These are phyloP conservation scores for Pachycephus smyrnensis DNA, from an alignment of 2,888 invertebrate genomes.

Conservation along the genomic window DNA sequence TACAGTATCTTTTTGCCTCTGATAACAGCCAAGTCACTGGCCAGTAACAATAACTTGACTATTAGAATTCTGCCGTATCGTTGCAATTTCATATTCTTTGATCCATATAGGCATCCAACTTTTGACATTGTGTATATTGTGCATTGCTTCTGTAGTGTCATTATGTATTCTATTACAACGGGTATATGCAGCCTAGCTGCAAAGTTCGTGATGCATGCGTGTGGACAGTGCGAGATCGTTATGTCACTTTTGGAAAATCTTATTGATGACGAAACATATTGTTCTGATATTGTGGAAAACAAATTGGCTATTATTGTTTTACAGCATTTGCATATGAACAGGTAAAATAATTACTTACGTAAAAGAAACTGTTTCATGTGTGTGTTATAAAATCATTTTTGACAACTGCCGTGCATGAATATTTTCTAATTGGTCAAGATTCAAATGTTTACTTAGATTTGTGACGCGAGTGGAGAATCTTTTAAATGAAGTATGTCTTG, in stretches of 20 bases:
- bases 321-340: too few species aligned
- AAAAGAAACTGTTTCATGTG: too few species aligned
- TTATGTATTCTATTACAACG: slow-evolving; percentile 51
- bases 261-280: slow-evolving; percentile 21
- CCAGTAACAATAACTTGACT: slow-evolving; percentile 34
- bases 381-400: too few species aligned
- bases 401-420: too few species aligned
- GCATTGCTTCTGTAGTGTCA: slow-evolving; percentile 50
- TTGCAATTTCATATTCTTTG: slow-evolving; percentile 45
- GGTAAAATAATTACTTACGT: too few species aligned
- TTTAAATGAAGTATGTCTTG: slow-evolving; percentile 51
- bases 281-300: not conserved
- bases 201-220: slow-evolving; percentile 53
- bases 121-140: slow-evolving; percentile 53
- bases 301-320: slow-evolving; percentile 35
- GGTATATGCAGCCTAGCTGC: slow-evolving; percentile 52
- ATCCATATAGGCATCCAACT: slow-evolving; percentile 45
- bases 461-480: slow-evolving; percentile 46
- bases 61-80: slow-evolving; percentile 49
- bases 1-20: slow-evolving; percentile 32
- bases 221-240: slow-evolving; percentile 55
- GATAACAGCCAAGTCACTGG: slow-evolving; percentile 22
- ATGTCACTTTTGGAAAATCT: slow-evolving; percentile 35
- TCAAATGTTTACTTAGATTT: slow-evolving; percentile 40
- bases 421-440: too few species aligned